Evolutionary conservation across 2,888 invertebrate species (phyloP), one percentile per base, ranked within the genome.

Genomic region (Ephialtes manifestator): DNA sequence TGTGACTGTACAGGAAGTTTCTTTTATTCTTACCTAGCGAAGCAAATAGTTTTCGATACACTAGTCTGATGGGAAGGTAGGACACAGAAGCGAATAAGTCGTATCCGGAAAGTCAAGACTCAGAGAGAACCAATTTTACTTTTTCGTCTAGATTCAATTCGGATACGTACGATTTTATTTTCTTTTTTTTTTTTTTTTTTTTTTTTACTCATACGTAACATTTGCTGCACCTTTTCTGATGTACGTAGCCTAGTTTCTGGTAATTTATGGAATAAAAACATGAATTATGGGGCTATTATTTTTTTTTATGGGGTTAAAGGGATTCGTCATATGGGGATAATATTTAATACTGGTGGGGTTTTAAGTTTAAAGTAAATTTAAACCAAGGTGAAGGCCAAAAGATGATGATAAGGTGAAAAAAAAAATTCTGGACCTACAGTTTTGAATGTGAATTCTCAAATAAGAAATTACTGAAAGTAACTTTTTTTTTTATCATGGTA

Each of bases 11-110:
- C 39, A 39, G 18, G n/a, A 65, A 65, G n/a, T 81, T 72, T 74
- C 68, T 65, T 68, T 74, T 77, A 75, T 74, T 74, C 31, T 70
- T 46, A 20, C 18, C 43, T 39, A 28, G 43, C 43, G 60, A 55
- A 78, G 65, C 82, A 83, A 82, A 83, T 81, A 63, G 83, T 76
- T 77, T 80, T 78, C 81, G 81, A 81, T 84, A 70, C 81, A 70
- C 74, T 60, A 18, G 28, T 55, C 18, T 35, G 24, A 35, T 28
- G n/a, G 28, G 53, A 48, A 1, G 4, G 39, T n/a, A 20, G 53
- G 28, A 76, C 65, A 51, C 31, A 76, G 11, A 35, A 67, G n/a
- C 28, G 55, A 70, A 67, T 51, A 63, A 80, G 70, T 71, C 63
- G 58, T 58, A 28, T 48, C 48, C 48, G 43, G 60, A 67, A 28